Evolutionary conservation across 2,888 invertebrate species (phyloP), one percentile per base, ranked within the genome.

Genomic region (Platycheirus albimanus): DNA sequence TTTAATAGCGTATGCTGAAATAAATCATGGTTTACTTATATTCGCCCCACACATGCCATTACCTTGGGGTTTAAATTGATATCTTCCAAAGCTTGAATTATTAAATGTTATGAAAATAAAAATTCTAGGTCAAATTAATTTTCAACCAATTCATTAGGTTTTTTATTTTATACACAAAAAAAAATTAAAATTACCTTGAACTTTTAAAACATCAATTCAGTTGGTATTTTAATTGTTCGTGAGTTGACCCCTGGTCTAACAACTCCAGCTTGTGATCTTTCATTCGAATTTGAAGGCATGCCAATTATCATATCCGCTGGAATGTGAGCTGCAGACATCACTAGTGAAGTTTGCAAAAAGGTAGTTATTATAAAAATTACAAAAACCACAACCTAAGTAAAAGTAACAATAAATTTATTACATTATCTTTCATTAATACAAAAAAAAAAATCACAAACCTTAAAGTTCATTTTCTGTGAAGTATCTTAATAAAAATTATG

Each of bases 151-250:
- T n/a, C n/a, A n/a, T n/a, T n/a, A n/a, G n/a, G n/a, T n/a, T n/a
- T n/a, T n/a, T n/a, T n/a, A n/a, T n/a, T n/a, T n/a, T n/a, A n/a
- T n/a, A n/a, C n/a, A n/a, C n/a, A n/a, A n/a, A n/a, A n/a, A n/a
- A n/a, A n/a, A n/a, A n/a, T n/a, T n/a, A n/a, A n/a, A n/a, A n/a
- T n/a, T n/a, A n/a, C n/a, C n/a, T n/a, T n/a, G n/a, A n/a, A n/a
- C n/a, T n/a, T n/a, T n/a, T n/a, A n/a, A n/a, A n/a, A n/a, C n/a
- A n/a, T n/a, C n/a, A n/a, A n/a, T n/a, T n/a, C 13, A 10, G 2
- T 19, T 20, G 54, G 54, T 36, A 54, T 54, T 54, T 54, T 54
- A 36, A 54, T 54, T 19, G 54, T 54, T 36, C 54, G 17, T 36
- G 54, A 54, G 13, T 54, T 54, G 4, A 30, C 20, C 0, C 33